Conservation (phyloP, 2,888 invertebrate genomes). For the Rhaphigaster nebulosa region DNA sequence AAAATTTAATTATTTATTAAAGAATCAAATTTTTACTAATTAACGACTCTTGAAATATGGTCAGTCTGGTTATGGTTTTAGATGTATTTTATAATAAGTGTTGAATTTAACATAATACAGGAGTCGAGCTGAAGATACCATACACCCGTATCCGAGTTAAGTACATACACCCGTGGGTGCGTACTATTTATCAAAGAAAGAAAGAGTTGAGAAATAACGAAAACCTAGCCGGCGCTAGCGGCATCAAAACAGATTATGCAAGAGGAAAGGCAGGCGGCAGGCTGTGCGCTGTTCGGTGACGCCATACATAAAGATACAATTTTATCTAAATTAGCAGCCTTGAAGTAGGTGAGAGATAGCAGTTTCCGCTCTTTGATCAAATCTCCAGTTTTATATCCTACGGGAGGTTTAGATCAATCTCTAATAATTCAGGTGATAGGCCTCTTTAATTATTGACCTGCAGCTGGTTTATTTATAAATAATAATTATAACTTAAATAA, state of each 20-base stretch:
- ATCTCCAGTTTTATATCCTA: background rate
- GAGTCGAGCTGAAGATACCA: too few relatives aligned
- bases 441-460: background rate
- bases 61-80: too few relatives aligned
- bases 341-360: slow-evolving; percentile 32
- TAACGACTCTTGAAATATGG: too few relatives aligned
- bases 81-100: too few relatives aligned
- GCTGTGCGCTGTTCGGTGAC: background rate
- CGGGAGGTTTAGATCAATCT: background rate
- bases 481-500: too few relatives aligned
- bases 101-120: too few relatives aligned
- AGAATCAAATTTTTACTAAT: too few relatives aligned
- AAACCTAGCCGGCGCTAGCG: background rate
- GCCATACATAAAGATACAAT: slow-evolving; percentile 39
- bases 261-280: slow-evolving; percentile 7
- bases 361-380: slow-evolving; percentile 28
- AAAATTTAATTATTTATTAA: too few relatives aligned
- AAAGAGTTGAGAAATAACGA: background rate
- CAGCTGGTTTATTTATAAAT: background rate
- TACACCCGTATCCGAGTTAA: too few relatives aligned
- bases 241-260: slow-evolving; percentile 8
- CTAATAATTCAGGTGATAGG: background rate
- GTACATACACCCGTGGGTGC: too few relatives aligned
- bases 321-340: slow-evolving; percentile 49
- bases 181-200: background rate